Evolutionary conservation across 2,888 invertebrate species (phyloP), one percentile per base, ranked within the genome.

Genomic region (Endomychus coccineus): DNA sequence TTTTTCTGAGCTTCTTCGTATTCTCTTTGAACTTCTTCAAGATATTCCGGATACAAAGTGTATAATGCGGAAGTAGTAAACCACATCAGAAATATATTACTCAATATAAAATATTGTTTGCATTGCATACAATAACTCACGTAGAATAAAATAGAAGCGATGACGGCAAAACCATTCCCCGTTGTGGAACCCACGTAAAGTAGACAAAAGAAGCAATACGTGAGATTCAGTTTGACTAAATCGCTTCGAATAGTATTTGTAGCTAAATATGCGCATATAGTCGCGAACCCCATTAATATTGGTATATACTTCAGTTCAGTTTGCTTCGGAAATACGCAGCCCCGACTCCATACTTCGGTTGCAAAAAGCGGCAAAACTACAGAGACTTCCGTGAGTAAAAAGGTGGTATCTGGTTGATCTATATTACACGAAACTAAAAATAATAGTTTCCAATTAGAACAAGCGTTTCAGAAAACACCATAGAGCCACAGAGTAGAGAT

Each of bases 281-380:
- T 30, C 1, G 31, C 27, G 5, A 37, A 16, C 2, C 36, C 36
- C 4, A 37, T n/a, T 2, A 30, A 10, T 10, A 22, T 27, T 2
- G 36, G 36, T 10, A 37, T 31, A 31, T 37, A 37, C 13, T 29
- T 6, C 4, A 37, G 36, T 27, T 37, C 36, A 10, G 16, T 17
- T 27, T 30, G 30, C 10, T 37, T 37, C 2, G 36, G 36, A 17
- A 37, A 25, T 3, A 37, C 11, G 7, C 31, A 21, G 16, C 25
- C 31, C 14, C 29, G 30, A 19, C 30, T 31, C 36, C 36, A 37
- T 21, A 31, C 31, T 27, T 37, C 36, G 2, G 36, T 25, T 9
- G 36, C 36, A 24, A 37, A 32, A 5, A 37, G 7, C 3, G 36
- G 36, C 9, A 37, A 21, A 7, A 31, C 31, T 5, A 37, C n/a